Evolutionary conservation across 2,797 vertebrate species (phyloP).

Genomic region (Propithecus perrieri): DNA sequence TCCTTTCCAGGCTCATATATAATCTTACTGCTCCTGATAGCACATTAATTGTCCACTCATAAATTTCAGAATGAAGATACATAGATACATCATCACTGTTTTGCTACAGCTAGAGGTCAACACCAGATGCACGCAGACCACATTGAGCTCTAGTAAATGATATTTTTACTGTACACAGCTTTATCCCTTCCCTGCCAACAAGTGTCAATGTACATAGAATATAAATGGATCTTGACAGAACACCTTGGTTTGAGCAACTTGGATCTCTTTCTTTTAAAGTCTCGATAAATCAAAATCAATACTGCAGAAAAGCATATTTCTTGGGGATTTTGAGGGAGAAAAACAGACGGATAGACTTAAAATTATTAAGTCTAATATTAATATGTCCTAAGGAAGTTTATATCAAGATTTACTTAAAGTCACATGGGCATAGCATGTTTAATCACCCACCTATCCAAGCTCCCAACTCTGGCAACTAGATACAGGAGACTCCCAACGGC

Average conservation of each 20-base stretch:
- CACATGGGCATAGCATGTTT: neutral
- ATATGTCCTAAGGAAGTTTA: neutral
- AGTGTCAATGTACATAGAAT: conserved; percentile 66
- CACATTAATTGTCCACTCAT: conserved; percentile 82
- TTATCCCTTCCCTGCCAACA: conserved; percentile 78
- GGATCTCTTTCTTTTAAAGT: conserved; percentile 48
- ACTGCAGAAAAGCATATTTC: conserved; percentile 52
- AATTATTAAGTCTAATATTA: neutral
- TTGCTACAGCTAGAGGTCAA: conserved; percentile 78
- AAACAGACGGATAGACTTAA: conserved; percentile 40
- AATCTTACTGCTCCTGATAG: conserved; percentile 81
- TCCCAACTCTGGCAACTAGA: conserved; percentile 97
- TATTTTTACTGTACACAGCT: conserved; percentile 73
- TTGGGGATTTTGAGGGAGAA: neutral
- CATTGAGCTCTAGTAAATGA: conserved; percentile 69
- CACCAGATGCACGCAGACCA: conserved; percentile 67
- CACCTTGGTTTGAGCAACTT: conserved; percentile 54
- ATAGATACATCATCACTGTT: conserved; percentile 76
- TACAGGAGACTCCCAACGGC: conserved; percentile 96
- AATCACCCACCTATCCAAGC: conserved; percentile 94
- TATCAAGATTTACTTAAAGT: neutral
- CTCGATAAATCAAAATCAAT: conserved; percentile 72
- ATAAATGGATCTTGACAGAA: conserved; percentile 72
- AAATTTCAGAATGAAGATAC: conserved; percentile 78
- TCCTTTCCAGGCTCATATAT: conserved; percentile 79